Conservation (phyloP, 1,140 invertebrate species). For the Eubasilissa regina region DNA sequence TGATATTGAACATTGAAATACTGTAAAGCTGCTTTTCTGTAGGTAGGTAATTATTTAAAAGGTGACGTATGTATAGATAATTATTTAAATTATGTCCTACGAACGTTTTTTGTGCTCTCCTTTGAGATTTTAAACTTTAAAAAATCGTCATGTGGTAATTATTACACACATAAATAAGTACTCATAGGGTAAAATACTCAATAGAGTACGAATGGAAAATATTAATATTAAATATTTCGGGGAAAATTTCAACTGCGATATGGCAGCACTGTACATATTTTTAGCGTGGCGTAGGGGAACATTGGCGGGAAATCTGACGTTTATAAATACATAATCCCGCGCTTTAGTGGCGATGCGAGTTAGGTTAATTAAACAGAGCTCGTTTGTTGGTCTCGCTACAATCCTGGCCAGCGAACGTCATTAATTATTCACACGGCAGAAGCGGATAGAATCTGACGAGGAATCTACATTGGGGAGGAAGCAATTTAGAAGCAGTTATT, state of each 20-base stretch:
- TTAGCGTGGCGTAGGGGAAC: not conserved
- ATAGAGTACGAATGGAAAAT: no score
- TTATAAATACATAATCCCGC: constrained; percentile 43
- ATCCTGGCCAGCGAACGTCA: constrained; percentile 47
- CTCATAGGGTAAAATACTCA: no score
- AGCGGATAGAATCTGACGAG: constrained; percentile 31
- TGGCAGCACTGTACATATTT: constrained; percentile 20
- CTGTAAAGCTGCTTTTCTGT: no score
- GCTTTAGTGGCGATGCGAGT: constrained; percentile 46
- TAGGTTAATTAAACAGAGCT: constrained; percentile 59
- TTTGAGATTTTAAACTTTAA: no score
- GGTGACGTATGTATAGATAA: no score
- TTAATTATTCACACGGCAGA: constrained; percentile 58
- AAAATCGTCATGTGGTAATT: no score
- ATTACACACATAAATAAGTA: no score
- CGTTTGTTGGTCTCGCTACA: constrained; percentile 54
- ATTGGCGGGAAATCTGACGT: constrained; percentile 46
- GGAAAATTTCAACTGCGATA: not conserved
- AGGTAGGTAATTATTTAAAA: no score
- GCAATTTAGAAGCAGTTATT: constrained; percentile 51
- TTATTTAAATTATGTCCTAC: no score
- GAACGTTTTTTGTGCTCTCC: no score
- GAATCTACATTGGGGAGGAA: constrained; percentile 51
- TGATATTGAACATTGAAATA: no score
- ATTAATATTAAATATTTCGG: constrained; percentile 1